These are phyloP conservation scores for Drosophila austrosaltans DNA, from an alignment of 2,888 invertebrate genomes.

Conservation along the genomic window DNA sequence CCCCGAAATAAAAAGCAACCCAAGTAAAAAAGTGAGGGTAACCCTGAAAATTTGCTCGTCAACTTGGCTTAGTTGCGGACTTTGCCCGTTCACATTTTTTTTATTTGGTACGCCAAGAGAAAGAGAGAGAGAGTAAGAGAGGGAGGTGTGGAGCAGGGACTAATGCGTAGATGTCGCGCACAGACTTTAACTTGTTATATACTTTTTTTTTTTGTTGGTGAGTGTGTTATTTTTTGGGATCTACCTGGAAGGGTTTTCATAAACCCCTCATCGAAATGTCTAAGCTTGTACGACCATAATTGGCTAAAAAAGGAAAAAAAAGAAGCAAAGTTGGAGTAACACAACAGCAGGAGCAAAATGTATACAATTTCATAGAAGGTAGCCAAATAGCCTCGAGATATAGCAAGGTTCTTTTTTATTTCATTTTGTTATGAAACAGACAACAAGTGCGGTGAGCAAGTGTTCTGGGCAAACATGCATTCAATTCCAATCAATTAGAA, in stretches of 20 bases:
- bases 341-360: not conserved
- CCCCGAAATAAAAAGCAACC: slow-evolving; percentile 1
- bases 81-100: slow-evolving; percentile 43
- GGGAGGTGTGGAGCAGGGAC: slow-evolving; percentile 12
- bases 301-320: not conserved
- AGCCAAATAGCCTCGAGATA: not conserved
- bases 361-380: not conserved
- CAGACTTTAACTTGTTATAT: slow-evolving; percentile 44
- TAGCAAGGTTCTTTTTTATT: not conserved
- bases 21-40: slow-evolving; percentile 35
- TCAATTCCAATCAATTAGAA: not conserved
- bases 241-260: slow-evolving; percentile 60
- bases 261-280: slow-evolving; percentile 15
- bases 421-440: not conserved
- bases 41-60: slow-evolving; percentile 73
- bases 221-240: slow-evolving; percentile 24
- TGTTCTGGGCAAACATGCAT: not conserved
- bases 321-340: not conserved
- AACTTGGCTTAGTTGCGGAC: slow-evolving; percentile 65
- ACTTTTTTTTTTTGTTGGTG: slow-evolving; percentile 3
- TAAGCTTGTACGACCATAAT: slow-evolving; percentile 14
- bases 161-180: slow-evolving; percentile 64
- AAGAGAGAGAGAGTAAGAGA: slow-evolving; percentile 4
- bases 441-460: not conserved
- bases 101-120: not conserved